Base-by-base conservation (phyloP, 2,113 vertebrate genomes). In the Thalassarche chlororhynchos region DNA sequence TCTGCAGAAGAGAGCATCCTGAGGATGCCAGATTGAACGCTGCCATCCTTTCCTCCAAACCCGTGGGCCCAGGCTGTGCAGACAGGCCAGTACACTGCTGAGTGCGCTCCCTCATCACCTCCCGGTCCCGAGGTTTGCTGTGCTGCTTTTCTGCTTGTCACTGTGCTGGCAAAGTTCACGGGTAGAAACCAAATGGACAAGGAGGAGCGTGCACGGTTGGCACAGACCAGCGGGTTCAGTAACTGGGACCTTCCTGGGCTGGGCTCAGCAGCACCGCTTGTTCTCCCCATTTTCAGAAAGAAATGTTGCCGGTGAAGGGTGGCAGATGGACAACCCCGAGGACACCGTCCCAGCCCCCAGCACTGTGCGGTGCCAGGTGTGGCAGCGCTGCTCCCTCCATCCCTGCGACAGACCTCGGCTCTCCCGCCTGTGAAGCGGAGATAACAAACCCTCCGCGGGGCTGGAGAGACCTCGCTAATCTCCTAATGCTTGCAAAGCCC, bases 91-190 rank as follows among this genome's bases (percentile, higher is more conserved):
- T 1, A 5, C 16, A 0, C 58, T 15, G 69, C 58, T 9, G 44
- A 6, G 10, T 7, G 4, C 14, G 0, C 26, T 28, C 29, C 70
- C 51, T 12, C n/a, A 1, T 3, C 58, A 4, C 40, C 54, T 5
- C 36, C 65, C 8, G 14, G 14, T 34, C 72, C 49, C 29, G 19
- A 20, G 69, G 36, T 44, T 42, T 10, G 32, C 68, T 10, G 66
- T 10, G 12, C 31, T 34, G 34, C n/a, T n/a, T n/a, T n/a, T n/a
- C n/a, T n/a, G n/a, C n/a, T n/a, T n/a, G n/a, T n/a, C n/a, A n/a
- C n/a, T n/a, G n/a, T n/a, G n/a, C n/a, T n/a, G n/a, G n/a, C n/a
- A 12, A 34, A 58, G 32, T 16, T 24, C 58, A 12, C 2, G 7
- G 60, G 38, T 2, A 28, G 31, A 32, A 66, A 15, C 34, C 54